Percentiles rank a stretch among this genome's conserved stretches.
These are phyloP conservation scores for Halcyon badia DNA, from an alignment of 2,797 vertebrate species.

Conservation along the genomic window DNA sequence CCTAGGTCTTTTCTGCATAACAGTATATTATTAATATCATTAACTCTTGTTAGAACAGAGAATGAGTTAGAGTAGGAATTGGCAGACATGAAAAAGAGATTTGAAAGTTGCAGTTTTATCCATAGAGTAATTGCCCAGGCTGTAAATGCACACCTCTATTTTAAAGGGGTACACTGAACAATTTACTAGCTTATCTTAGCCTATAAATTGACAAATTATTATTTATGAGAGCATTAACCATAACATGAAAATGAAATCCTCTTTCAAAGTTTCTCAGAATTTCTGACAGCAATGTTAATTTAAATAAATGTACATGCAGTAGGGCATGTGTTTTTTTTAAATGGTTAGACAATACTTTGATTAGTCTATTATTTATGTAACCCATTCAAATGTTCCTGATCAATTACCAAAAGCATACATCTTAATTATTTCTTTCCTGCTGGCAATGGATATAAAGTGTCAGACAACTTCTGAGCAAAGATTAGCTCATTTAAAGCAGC, in stretches of 20 bases:
- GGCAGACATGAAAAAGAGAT: constrained; percentile 21
- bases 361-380: constrained; percentile 72
- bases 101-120: constrained; percentile 7
- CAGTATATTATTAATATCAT: not conserved
- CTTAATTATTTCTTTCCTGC: constrained; percentile 64
- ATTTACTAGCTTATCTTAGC: not conserved
- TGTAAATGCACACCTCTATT: constrained; percentile 4
- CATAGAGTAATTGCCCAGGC: not conserved
- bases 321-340: constrained; percentile 15
- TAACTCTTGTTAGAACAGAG: constrained; percentile 7
- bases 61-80: not conserved
- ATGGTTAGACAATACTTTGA: constrained; percentile 44
- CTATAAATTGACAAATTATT: constrained; percentile 51
- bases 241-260: constrained; percentile 59
- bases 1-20: not conserved
- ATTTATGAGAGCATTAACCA: constrained; percentile 57
- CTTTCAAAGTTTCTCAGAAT: constrained; percentile 57
- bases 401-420: constrained; percentile 54
- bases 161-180: constrained; percentile 2
- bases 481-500: constrained; percentile 40
- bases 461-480: constrained; percentile 34
- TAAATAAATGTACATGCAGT: constrained; percentile 55
- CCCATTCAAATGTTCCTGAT: constrained; percentile 53
- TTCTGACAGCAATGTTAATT: constrained; percentile 55
- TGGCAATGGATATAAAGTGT: constrained; percentile 30